These are phyloP conservation scores for Carassius carassius DNA, from an alignment of 2,113 vertebrate species.

Conservation along the genomic window DNA sequence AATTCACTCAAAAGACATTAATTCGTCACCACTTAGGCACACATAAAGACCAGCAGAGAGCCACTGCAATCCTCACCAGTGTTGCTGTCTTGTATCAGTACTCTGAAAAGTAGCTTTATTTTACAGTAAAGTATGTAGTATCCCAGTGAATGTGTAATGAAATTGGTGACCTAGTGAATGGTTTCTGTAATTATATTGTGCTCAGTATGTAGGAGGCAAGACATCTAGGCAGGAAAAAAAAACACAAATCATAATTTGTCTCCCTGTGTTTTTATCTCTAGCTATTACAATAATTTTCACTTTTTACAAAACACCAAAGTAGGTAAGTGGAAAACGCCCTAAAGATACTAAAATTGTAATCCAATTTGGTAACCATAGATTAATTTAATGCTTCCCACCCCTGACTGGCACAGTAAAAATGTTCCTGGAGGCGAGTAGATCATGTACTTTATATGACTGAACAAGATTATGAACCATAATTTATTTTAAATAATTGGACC, in stretches of 20 bases:
- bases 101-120: background rate
- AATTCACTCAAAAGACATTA: background rate
- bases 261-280: background rate
- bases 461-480: conserved; percentile 7
- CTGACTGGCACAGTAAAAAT: background rate
- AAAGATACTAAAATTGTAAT: background rate
- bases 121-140: background rate
- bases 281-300: background rate
- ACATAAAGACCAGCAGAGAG: background rate
- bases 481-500: background rate
- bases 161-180: background rate
- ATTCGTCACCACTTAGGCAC: background rate
- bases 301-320: background rate
- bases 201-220: background rate
- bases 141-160: background rate
- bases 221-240: background rate
- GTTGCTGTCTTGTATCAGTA: background rate
- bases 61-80: background rate
- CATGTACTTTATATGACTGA: conserved; percentile 5
- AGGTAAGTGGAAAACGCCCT: background rate
- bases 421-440: background rate
- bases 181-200: background rate
- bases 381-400: background rate
- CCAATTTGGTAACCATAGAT: background rate
- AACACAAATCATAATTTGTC: background rate